Evolutionary conservation across 1,140 invertebrate genomes (phyloP).

Genomic region (Aradophagus sp.): DNA sequence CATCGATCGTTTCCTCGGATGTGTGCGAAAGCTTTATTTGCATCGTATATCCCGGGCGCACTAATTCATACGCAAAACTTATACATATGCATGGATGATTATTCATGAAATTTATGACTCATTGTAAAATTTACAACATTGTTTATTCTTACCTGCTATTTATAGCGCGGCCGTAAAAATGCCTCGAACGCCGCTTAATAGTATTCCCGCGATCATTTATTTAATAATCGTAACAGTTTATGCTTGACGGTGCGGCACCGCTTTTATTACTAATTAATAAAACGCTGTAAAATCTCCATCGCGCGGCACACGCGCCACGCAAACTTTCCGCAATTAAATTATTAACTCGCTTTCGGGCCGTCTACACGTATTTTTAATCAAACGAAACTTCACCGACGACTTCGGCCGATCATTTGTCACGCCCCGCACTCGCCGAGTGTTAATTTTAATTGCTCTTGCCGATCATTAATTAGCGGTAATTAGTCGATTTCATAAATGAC

Average conservation of each 20-base stretch:
- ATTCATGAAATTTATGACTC: constrained; percentile 50
- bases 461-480: too few species aligned
- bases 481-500: too few species aligned
- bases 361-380: too few species aligned
- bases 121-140: constrained; percentile 53
- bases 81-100: constrained; percentile 43
- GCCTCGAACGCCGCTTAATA: constrained; percentile 31
- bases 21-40: constrained; percentile 39
- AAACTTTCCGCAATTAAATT: constrained; percentile 36
- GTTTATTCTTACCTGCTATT: constrained; percentile 56
- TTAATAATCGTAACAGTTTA: constrained; percentile 52
- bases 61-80: constrained; percentile 44
- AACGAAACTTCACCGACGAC: too few species aligned
- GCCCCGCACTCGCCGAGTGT: too few species aligned
- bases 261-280: constrained; percentile 45
- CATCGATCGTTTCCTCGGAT: constrained; percentile 49
- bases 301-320: constrained; percentile 12
- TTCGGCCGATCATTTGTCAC: too few species aligned
- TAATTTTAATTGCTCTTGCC: too few species aligned
- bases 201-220: constrained; percentile 40
- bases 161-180: constrained; percentile 42
- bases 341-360: constrained; percentile 17
- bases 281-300: constrained; percentile 25
- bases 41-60: constrained; percentile 38
- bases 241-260: constrained; percentile 21